Evolutionary conservation across 2,797 vertebrate genomes (phyloP).

Genomic region (Karalla daura): DNA sequence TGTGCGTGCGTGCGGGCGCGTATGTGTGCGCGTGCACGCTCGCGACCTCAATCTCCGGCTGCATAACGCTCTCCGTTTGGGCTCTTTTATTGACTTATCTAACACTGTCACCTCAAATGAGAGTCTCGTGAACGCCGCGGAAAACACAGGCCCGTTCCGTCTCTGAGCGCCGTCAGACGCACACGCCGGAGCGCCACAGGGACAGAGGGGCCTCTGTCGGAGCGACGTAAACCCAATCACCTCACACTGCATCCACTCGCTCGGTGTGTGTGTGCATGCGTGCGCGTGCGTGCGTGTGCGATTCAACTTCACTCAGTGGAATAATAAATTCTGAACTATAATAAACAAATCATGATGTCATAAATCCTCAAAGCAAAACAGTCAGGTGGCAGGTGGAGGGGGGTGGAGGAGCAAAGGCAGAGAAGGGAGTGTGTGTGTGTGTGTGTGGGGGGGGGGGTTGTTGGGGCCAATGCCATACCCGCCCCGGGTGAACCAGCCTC

Average conservation of each 20-base stretch:
- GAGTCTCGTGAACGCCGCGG: constrained; percentile 9
- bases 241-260: constrained; percentile 10
- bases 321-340: constrained; percentile 46
- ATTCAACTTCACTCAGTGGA: constrained; percentile 42
- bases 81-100: constrained; percentile 30
- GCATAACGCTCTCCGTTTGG: not conserved
- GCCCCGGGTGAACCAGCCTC: constrained; percentile 5
- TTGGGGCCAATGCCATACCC: constrained; percentile 2
- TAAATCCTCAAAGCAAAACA: constrained; percentile 63
- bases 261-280: too few relatives aligned
- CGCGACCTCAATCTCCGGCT: not conserved
- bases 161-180: constrained; percentile 30
- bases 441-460: too few relatives aligned
- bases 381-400: constrained; percentile 34
- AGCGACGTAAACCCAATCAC: constrained; percentile 32
- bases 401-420: not conserved
- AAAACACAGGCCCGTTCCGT: constrained; percentile 22
- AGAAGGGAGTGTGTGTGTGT: not conserved
- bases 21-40: not conserved
- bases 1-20: constrained; percentile 8
- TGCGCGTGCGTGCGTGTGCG: too few relatives aligned
- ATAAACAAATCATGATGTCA: constrained; percentile 55
- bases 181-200: constrained; percentile 13
- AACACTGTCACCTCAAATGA: constrained; percentile 36
- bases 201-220: constrained; percentile 57